Evolutionary conservation across 1,140 invertebrate species (phyloP).

Genomic region (Teleogryllus occipitalis): DNA sequence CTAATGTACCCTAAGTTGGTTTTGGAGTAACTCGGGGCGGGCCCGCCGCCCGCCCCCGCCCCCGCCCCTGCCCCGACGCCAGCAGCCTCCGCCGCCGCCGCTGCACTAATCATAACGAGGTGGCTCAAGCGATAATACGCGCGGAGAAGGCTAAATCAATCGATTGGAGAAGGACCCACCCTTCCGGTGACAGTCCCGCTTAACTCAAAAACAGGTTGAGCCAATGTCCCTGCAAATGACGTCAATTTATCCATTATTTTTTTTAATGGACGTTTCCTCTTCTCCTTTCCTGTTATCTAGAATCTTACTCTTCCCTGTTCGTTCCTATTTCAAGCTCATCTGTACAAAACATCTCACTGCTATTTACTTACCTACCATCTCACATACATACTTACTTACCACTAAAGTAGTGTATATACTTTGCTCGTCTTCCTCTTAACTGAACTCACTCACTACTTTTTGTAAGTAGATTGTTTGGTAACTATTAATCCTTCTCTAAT

Average conservation of each 20-base stretch:
- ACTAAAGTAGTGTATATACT: constrained; percentile 7
- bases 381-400: not conserved
- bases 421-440: not conserved
- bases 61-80: no score
- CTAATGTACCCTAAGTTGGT: constrained; percentile 2
- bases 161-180: not conserved
- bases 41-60: no score
- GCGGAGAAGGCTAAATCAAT: not conserved
- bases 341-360: constrained; percentile 8
- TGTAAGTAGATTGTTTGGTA: constrained; percentile 27
- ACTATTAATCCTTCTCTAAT: constrained; percentile 28
- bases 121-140: not conserved
- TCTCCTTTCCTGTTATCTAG: constrained; percentile 18
- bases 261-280: constrained; percentile 14
- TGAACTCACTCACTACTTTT: constrained; percentile 7
- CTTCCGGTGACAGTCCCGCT: not conserved
- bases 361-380: constrained; percentile 9
- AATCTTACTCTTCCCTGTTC: constrained; percentile 18
- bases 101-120: not conserved
- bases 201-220: not conserved
- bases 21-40: not conserved
- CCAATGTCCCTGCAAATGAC: not conserved
- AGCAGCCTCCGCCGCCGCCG: no score
- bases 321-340: constrained; percentile 9
- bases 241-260: not conserved